Percentiles rank a stretch among this genome's conserved stretches.
Conservation (phyloP, 2,888 invertebrate species). For the Lumbricus terrestris region DNA sequence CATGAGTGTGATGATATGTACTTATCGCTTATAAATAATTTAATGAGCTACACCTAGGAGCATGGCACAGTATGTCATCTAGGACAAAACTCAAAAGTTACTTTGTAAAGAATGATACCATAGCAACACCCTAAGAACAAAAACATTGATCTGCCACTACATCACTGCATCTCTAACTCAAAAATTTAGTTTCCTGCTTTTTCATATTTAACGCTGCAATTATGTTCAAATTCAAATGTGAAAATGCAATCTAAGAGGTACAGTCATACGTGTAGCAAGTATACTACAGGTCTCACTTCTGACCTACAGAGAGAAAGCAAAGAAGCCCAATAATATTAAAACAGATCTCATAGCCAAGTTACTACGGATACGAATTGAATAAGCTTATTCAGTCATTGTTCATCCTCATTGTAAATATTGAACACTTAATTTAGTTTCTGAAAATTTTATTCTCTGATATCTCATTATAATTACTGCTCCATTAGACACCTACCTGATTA, state of each 20-base stretch:
- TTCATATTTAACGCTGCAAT: background rate
- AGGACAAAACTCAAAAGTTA: too few relatives aligned
- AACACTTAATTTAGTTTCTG: background rate
- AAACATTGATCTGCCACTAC: background rate
- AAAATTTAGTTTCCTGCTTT: background rate
- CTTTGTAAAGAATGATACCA: too few relatives aligned
- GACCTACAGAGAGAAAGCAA: too few relatives aligned
- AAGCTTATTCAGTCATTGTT: background rate
- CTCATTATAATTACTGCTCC: background rate
- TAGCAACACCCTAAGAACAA: too few relatives aligned
- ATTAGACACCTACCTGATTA: background rate
- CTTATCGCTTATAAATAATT: too few relatives aligned
- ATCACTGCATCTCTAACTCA: background rate
- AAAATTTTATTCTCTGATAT: background rate
- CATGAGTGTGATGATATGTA: too few relatives aligned
- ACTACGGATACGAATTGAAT: background rate
- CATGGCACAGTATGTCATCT: too few relatives aligned
- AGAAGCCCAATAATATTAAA: background rate
- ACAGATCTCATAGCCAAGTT: background rate
- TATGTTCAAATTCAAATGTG: background rate
- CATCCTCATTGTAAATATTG: background rate
- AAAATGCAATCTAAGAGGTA: background rate
- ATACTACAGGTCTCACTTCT: too few relatives aligned
- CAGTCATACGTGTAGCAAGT: background rate
- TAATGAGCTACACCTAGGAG: too few relatives aligned